Base-by-base conservation (phyloP, 1,140 invertebrate genomes). In the Plutomurus gul region DNA sequence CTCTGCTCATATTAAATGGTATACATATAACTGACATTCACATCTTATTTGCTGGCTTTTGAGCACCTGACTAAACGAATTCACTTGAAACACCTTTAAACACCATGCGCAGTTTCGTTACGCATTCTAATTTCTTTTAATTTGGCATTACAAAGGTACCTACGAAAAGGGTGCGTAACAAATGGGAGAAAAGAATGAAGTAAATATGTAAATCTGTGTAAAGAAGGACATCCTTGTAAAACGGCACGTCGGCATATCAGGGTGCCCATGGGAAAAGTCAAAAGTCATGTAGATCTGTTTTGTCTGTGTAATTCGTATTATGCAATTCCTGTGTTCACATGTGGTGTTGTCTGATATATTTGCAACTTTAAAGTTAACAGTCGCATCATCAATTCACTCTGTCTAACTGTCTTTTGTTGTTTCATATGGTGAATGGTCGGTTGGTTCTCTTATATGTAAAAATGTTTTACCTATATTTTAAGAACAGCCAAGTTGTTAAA, bases 211-310 rank as follows among this genome's bases (percentile, higher is more conserved):
- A 51, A 51, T 22, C 20, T 22, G 47, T 51, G 25, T 22, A 51
- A 22, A 51, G 47, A 51, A 22, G 8, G 20, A 51, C 20, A 22
- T 51, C 47, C 47, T 51, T 51, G 47, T 11, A 13, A 22, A 51
- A n/a, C 47, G 25, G 47, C 47, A 51, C 10, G 47, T 51, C 47
- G 47, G 25, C 47, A 18, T 51, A 51, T 8, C 18, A 51, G 47
- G 47, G 25, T 51, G 47, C 47, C 47, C 47, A 51, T 51, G 47
- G 47, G 47, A 51, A 51, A 51, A 51, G 47, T 51, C 47, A 51
- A 51, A 51, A 51, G 47, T 51, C 47, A 51, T 51, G 47, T 51
- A 51, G 47, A 51, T 51, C 47, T 18, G 25, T 18, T 51, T 22
- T 51, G 47, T 51, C 47, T 51, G 47, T 51, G 18, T 51, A 22